Evolutionary conservation across 2,797 vertebrate species (phyloP).

Genomic region (Rhabdophis nuchalis): DNA sequence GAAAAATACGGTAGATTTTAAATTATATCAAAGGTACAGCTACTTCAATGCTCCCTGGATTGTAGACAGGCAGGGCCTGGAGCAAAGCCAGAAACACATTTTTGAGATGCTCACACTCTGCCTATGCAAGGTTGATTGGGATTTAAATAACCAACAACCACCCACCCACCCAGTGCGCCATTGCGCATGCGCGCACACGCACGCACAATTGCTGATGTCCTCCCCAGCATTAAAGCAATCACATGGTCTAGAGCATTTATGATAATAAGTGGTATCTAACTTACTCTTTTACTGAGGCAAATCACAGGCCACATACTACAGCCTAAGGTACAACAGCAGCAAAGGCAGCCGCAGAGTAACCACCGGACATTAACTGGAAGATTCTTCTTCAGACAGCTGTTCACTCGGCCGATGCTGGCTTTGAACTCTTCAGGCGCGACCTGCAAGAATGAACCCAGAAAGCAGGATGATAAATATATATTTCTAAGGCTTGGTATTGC

Average conservation of each 20-base stretch:
- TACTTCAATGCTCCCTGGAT: background rate
- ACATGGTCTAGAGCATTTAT: background rate
- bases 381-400: conserved; percentile 94
- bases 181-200: background rate
- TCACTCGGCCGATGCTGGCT: conserved; percentile 94
- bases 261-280: conserved; percentile 56
- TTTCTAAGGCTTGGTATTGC: background rate
- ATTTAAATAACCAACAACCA: background rate
- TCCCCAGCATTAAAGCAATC: background rate
- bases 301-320: conserved; percentile 99
- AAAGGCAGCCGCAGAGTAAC: conserved; percentile 97
- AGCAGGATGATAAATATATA: background rate
- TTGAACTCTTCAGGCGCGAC: conserved; percentile 99
- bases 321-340: conserved; percentile 97
- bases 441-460: conserved; percentile 61
- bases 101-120: background rate
- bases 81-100: background rate
- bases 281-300: conserved; percentile 98
- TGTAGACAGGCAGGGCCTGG: background rate
- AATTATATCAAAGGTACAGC: background rate
- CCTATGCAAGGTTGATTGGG: background rate
- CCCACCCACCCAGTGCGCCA: background rate
- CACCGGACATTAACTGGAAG: conserved; percentile 96
- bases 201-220: background rate
- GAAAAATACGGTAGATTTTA: background rate